Evolutionary conservation across 2,888 invertebrate species (phyloP).

Genomic region (Callyntrura sp.): DNA sequence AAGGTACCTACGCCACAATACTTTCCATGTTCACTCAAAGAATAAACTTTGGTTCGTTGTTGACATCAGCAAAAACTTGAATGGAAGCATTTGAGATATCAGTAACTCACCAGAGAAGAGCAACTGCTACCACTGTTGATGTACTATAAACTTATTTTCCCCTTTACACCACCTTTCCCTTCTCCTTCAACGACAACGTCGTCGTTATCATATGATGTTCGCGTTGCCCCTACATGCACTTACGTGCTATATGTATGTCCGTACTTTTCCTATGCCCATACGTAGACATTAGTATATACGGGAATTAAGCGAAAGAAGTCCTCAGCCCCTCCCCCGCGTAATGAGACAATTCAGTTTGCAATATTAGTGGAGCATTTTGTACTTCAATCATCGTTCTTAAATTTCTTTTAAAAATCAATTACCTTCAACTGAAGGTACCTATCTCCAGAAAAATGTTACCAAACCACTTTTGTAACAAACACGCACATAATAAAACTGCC

Average conservation of each 20-base stretch:
- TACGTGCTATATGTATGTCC: background rate
- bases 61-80: conserved; percentile 53
- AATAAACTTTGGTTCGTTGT: conserved; percentile 15
- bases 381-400: no score
- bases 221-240: background rate
- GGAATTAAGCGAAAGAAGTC: no score
- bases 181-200: background rate
- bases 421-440: no score
- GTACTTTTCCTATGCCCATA: no score
- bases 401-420: no score
- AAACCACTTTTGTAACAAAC: no score
- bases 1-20: background rate
- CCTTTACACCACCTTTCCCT: background rate
- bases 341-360: background rate
- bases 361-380: no score
- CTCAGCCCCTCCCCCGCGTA: no score
- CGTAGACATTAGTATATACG: no score
- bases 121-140: conserved; percentile 24
- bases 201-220: background rate
- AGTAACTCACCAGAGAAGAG: conserved; percentile 17
- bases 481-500: no score
- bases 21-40: background rate
- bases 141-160: conserved; percentile 1
- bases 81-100: conserved; percentile 43
- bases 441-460: no score